Percentiles rank a stretch among this genome's conserved stretches.
Conservation (phyloP, 2,888 invertebrate species). For the Amphipyra tragopoginis region DNA sequence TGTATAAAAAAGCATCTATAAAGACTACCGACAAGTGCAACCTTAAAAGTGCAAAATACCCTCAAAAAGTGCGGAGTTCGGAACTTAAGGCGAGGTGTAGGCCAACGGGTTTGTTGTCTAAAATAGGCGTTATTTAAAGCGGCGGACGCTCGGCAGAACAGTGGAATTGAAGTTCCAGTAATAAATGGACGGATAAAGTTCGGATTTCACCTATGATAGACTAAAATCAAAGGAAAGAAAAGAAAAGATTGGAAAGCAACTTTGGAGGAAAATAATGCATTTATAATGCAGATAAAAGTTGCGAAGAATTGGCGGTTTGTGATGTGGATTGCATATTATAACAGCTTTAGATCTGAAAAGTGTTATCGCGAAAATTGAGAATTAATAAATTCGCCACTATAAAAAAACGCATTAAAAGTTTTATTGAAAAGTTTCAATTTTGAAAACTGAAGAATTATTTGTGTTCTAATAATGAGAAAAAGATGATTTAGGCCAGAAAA, state of each 20-base stretch:
- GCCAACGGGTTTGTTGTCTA: background rate
- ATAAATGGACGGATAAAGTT: background rate
- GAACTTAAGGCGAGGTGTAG: too few species aligned
- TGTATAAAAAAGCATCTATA: background rate
- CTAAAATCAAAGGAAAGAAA: background rate
- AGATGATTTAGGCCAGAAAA: conserved; percentile 5
- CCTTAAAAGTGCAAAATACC: conserved; percentile 1
- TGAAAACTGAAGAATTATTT: background rate
- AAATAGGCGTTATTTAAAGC: background rate
- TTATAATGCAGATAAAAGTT: background rate
- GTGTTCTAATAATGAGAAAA: background rate
- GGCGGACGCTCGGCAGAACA: background rate
- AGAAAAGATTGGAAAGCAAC: conserved; percentile 7
- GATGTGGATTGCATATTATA: conserved; percentile 31
- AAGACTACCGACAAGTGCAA: background rate
- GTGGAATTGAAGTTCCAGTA: background rate
- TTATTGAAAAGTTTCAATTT: background rate
- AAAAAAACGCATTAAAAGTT: too few species aligned
- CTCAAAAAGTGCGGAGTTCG: background rate
- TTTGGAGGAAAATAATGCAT: background rate
- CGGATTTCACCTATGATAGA: conserved; percentile 39
- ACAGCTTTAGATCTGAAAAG: too few species aligned
- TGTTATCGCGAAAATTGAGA: too few species aligned
- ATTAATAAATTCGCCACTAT: too few species aligned
- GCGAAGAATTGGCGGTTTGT: background rate